Conservation (phyloP, 2,113 vertebrate genomes). For the Psilopsiagon aurifrons region DNA sequence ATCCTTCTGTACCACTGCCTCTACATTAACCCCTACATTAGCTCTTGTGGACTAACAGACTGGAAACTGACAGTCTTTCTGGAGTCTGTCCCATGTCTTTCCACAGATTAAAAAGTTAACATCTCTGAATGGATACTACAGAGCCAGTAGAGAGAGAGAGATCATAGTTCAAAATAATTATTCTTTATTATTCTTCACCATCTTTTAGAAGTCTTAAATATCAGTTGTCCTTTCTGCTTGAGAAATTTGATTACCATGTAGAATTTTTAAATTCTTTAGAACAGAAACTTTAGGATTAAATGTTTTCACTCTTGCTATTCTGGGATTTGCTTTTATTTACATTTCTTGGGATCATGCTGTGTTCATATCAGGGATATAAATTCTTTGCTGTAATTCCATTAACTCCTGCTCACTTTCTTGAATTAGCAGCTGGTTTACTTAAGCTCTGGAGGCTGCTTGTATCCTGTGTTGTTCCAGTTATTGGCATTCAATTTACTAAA, state of each 20-base stretch:
- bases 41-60: background rate
- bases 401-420: background rate
- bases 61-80: background rate
- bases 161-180: background rate
- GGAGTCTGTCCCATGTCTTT: background rate
- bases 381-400: background rate
- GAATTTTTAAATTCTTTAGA: background rate
- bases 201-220: background rate
- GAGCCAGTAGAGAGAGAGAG: background rate
- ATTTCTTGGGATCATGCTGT: background rate
- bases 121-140: background rate
- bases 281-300: background rate
- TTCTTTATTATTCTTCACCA: background rate
- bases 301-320: background rate
- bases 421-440: background rate
- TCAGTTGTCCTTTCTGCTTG: background rate
- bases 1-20: background rate
- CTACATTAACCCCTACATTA: background rate
- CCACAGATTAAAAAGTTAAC: background rate
- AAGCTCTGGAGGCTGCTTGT: background rate
- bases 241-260: background rate
- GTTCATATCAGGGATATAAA: background rate
- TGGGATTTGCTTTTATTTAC: background rate
- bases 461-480: background rate
- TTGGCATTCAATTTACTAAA: background rate